Evolutionary conservation across 2,888 invertebrate species (phyloP), one percentile per base, ranked within the genome.

Genomic region (Oxytorus armatus): DNA sequence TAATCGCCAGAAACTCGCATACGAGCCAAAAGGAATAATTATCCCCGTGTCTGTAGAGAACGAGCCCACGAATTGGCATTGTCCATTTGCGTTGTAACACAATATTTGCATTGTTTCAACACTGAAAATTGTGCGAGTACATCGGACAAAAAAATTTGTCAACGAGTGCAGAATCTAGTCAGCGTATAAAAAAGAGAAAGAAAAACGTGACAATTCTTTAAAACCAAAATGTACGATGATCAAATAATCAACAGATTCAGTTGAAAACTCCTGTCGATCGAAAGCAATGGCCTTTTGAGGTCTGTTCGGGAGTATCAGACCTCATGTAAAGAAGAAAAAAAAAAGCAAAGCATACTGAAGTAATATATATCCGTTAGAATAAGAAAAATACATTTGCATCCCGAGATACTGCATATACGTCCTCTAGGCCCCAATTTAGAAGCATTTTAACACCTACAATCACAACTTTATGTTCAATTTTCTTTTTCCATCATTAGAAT

Each of bases 141-240:
- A 76, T 73, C 49, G 42, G 23, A 63, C 74, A 49, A 73, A 61
- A 47, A 74, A 77, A 70, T 82, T 68, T 85, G 79, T 82, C 83
- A 83, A 85, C 82, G 85, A 86, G 85, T 89, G 86, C 86, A 83
- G 82, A 86, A 86, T 88, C 87, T 89, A 88, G 87, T 89, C 89
- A 88, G 65, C 69, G 42, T 84, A 21, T 33, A 42, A 42, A 53
- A 39, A 0, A 8, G n/a, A n/a, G n/a, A 49, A 33, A 36, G 1
- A 10, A 47, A 18, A 63, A 25, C 72, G 53, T 21, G 51, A 51
- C 11, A 55, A 61, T 68, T 74, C 49, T 55, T 33, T 18, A 23
- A 16, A 65, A 59, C n/a, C 4, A 42, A 68, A 77, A 63, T 65
- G 55, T 49, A 68, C 44, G 29, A 39, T n/a, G n/a, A 79, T 25